Conservation (phyloP, 2,113 vertebrate genomes). For the Camelus dromedarius region DNA sequence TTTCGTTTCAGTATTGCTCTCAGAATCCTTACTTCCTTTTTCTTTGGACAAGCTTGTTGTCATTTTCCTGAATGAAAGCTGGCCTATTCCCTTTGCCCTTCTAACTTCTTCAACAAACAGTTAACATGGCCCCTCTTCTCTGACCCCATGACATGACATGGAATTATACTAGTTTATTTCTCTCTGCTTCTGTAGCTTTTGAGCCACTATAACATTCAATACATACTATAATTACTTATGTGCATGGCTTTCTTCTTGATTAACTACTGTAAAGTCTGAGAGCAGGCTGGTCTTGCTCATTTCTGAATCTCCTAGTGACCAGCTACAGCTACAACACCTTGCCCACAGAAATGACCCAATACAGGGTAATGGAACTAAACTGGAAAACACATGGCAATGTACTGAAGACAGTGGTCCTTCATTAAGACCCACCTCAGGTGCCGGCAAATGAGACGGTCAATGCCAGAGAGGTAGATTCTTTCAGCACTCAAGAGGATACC, state of each 20-base stretch:
- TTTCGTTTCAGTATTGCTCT: not conserved
- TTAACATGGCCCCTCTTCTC: not conserved
- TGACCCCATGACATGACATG: not conserved
- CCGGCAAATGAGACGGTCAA: not conserved
- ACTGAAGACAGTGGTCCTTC: not conserved
- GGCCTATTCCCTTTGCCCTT: not conserved
- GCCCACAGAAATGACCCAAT: not conserved
- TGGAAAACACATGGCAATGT: not conserved
- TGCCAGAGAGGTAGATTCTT: constrained; percentile 21
- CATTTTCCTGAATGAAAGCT: not conserved
- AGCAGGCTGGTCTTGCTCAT: not conserved
- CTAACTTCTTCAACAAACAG: constrained; percentile 34
- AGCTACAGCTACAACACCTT: not conserved
- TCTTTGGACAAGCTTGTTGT: not conserved
- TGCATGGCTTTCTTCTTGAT: not conserved
- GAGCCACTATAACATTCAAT: not conserved
- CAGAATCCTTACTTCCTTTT: not conserved
- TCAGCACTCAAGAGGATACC: not conserved
- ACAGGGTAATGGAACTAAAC: not conserved
- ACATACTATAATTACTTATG: not conserved
- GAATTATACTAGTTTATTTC: not conserved
- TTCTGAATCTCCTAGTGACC: not conserved
- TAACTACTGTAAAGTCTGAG: not conserved
- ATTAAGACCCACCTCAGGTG: not conserved
- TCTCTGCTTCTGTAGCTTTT: not conserved